Conservation (phyloP, 1,140 invertebrate species). For the Cryptotermes secundus region DNA sequence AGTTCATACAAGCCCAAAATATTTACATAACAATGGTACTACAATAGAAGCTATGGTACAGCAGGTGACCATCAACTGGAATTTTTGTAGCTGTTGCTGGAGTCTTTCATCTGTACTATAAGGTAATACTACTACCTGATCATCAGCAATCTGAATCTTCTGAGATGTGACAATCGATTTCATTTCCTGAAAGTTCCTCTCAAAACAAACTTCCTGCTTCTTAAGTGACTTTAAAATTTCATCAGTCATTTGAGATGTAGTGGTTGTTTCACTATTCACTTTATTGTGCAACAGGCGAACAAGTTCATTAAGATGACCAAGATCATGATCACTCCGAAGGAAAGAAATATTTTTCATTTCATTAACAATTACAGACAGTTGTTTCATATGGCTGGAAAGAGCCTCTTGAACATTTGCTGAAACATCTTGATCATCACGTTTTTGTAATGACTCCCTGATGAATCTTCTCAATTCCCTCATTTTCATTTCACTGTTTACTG, state of each 20-base stretch:
- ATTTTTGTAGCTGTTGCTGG: neutral
- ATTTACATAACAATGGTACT: slow-evolving; percentile 1
- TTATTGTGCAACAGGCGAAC: slow-evolving; percentile 27
- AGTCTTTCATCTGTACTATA: neutral
- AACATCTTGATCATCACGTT: neutral
- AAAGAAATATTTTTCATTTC: slow-evolving; percentile 27
- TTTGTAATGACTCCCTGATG: slow-evolving; percentile 48
- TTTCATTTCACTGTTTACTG: slow-evolving; percentile 63
- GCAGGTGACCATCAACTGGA: neutral
- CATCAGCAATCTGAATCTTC: neutral
- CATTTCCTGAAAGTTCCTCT: slow-evolving; percentile 27
- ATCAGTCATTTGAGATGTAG: neutral
- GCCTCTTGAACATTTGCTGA: slow-evolving; percentile 12
- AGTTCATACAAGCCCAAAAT: neutral
- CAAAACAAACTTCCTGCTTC: neutral
- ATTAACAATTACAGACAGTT: slow-evolving; percentile 19
- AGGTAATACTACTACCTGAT: slow-evolving; percentile 19
- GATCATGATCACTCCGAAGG: slow-evolving; percentile 4
- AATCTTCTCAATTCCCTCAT: slow-evolving; percentile 65
- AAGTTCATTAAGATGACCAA: slow-evolving; percentile 24
- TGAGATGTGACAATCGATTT: neutral
- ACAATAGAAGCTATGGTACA: neutral
- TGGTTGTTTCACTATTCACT: neutral
- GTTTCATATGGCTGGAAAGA: slow-evolving; percentile 26
- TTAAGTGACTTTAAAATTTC: slow-evolving; percentile 5